Evolutionary conservation across 2,113 vertebrate genomes (phyloP), one percentile per base, ranked within the genome.

Genomic region (Hyla sarda): DNA sequence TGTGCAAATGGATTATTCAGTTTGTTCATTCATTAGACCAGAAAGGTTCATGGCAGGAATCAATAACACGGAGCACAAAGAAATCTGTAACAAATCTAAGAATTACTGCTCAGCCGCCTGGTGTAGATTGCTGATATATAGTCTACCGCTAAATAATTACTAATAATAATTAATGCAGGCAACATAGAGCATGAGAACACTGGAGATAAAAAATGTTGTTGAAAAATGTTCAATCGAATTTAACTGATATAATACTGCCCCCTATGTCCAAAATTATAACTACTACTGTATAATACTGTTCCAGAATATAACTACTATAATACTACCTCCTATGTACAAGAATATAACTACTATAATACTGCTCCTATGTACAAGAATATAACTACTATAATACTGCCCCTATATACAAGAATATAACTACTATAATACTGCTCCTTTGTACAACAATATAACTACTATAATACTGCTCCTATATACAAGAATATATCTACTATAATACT

Each of bases 21-120:
- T 84, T 62, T 84, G 71, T 60, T 75, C 45, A 32, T 72, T 75
- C 71, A 75, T 84, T 84, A 84, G 34, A 75, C 16, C 12, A 60
- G 19, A 10, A 65, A 34, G 48, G 19, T 83, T 83, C 13, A 56
- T 58, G 17, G 14, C 82, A 41, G 2, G 12, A 41, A 84, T 75
- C 82, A 47, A 84, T 84, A 62, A 45, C 30, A 17, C 41, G 16
- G 50, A 74, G 10, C 23, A 45, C n/a, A 14, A 74, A 32, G 7
- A 30, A 75, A 56, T 75, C 82, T 13, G 34, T 62, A 58, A 48
- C 25, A 45, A 60, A 56, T 37, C 19, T 23, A 19, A 81, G 23
- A 81, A 62, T 47, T 25, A 81, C 47, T 76, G 74, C 74, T 30
- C 25, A 7, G 3, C 13, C 8, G 41, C 13, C 73, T 5, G 12